Evolutionary conservation across 2,888 invertebrate species (phyloP), one percentile per base, ranked within the genome.

Genomic region (Reticulitermes lucifugus): DNA sequence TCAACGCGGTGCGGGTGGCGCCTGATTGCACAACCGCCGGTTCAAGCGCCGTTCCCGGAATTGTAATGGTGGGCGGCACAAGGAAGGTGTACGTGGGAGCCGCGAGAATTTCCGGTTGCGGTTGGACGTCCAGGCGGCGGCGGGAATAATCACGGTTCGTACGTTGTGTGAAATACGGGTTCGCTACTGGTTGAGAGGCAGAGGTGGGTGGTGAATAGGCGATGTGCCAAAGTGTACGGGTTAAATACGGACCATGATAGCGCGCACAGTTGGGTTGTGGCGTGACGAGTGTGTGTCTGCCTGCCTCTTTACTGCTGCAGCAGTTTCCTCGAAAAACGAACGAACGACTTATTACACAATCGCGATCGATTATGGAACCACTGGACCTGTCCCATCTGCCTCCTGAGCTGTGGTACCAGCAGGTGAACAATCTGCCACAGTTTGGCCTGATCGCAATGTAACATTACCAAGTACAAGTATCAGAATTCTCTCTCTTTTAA

Each of bases 381-480:
- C 94, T 95, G 92, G 96, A 96, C 93, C 95, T 96, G 91, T 96
- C 95, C 92, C 95, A 96, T 92, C 93, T 96, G 90, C 96, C 96
- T 90, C 96, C 95, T 91, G 96, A 96, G 93, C 92, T 95, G 91
- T 95, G 96, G 93, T 95, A 95, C 92, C 96, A 96, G 92, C 96
- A 96, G 94, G 95, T 95, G 80, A 94, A 89, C 22, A n/a, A 65
- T 4, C 86, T 10, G 25, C 25, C n/a, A 65, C 77, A 59, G n/a
- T 41, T 25, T 59, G 29, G 29, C 43, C 43, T 35, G 7, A 59
- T 14, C 7, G 79, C 22, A 21, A 51, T 51, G 51, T 46, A 29
- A 46, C 22, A 5, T 22, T 25, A 29, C n/a, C 18, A 14, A 35
- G 41, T 73, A 41, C 35, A 41, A 9, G 5, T 35, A 41, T 73